Percentiles rank a stretch among this genome's conserved stretches.
These are phyloP conservation scores for Epinephelus awoara DNA, from an alignment of 2,797 vertebrate species.

Conservation along the genomic window DNA sequence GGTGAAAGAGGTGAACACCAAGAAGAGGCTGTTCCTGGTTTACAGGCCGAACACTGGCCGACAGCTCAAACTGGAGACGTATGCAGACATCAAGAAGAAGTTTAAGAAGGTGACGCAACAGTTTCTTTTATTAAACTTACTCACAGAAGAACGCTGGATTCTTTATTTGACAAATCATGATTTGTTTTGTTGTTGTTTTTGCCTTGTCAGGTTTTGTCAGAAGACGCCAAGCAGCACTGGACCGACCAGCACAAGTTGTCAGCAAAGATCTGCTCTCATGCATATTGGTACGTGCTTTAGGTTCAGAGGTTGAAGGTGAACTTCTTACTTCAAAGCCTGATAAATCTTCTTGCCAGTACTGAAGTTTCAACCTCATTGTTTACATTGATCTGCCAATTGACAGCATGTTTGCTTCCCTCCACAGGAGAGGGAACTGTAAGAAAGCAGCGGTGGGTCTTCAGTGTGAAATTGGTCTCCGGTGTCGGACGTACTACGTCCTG, in stretches of 20 bases:
- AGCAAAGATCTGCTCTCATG: conserved; percentile 95
- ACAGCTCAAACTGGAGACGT: conserved; percentile 96
- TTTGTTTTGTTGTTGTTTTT: background rate
- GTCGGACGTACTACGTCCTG: conserved; percentile 94
- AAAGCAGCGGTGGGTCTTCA: conserved; percentile 94
- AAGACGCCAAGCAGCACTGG: conserved; percentile 96
- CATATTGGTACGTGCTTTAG: conserved; percentile 90
- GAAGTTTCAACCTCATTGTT: background rate
- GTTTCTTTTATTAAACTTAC: background rate
- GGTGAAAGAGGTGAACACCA: conserved; percentile 96
- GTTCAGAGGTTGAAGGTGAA: background rate
- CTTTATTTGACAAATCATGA: background rate
- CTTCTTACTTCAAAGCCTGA: no score
- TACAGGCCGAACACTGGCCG: conserved; percentile 97
- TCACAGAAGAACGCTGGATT: background rate
- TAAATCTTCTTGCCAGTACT: no score
- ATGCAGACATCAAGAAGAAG: conserved; percentile 95
- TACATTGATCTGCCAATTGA: background rate
- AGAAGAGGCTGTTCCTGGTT: conserved; percentile 97
- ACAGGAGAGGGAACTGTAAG: conserved; percentile 97
- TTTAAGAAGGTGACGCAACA: conserved; percentile 92
- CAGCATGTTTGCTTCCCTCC: background rate
- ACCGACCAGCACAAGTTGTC: conserved; percentile 95
- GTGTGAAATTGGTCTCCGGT: conserved; percentile 96
- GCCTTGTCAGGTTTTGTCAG: conserved; percentile 90